Evolutionary conservation across 2,888 invertebrate species (phyloP).

Genomic region (Drosophila atripex): DNA sequence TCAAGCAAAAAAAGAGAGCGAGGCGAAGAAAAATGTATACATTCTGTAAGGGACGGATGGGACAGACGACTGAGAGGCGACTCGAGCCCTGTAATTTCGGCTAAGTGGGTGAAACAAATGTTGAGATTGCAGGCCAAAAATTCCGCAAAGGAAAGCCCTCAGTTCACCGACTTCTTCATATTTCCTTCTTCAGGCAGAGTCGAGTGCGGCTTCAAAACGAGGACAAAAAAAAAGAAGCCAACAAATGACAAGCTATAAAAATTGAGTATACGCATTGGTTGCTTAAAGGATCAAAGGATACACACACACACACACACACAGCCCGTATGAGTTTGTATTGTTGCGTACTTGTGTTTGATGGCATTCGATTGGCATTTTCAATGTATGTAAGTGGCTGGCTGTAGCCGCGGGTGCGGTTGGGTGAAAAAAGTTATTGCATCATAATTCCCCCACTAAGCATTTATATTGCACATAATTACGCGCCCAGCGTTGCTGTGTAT

Average conservation of each 20-base stretch:
- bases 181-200: slow-evolving; percentile 49
- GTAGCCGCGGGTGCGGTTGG: background rate
- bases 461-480: slow-evolving; percentile 55
- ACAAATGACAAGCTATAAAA: slow-evolving; percentile 75
- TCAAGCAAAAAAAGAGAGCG: slow-evolving; percentile 15
- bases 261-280: slow-evolving; percentile 74
- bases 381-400: slow-evolving; percentile 55
- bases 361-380: slow-evolving; percentile 46
- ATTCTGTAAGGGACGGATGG: background rate
- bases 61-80: slow-evolving; percentile 16
- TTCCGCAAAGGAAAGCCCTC: slow-evolving; percentile 39
- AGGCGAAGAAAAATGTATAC: slow-evolving; percentile 4
- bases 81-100: slow-evolving; percentile 61
- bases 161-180: slow-evolving; percentile 51
- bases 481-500: slow-evolving; percentile 33
- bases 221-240: slow-evolving; percentile 33
- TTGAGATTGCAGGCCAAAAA: slow-evolving; percentile 63
- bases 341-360: slow-evolving; percentile 21
- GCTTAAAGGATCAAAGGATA: slow-evolving; percentile 66
- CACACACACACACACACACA: slow-evolving; percentile 5
- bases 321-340: slow-evolving; percentile 14
- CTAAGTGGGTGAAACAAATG: slow-evolving; percentile 72
- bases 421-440: slow-evolving; percentile 57
- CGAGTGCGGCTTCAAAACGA: slow-evolving; percentile 11
- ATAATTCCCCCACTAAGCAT: slow-evolving; percentile 55